A percentile compares a stretch with the other conserved stretches of the same genome.
These are phyloP conservation scores for Heliconius erato DNA, from an alignment of 2,888 invertebrate species.

Conservation along the genomic window DNA sequence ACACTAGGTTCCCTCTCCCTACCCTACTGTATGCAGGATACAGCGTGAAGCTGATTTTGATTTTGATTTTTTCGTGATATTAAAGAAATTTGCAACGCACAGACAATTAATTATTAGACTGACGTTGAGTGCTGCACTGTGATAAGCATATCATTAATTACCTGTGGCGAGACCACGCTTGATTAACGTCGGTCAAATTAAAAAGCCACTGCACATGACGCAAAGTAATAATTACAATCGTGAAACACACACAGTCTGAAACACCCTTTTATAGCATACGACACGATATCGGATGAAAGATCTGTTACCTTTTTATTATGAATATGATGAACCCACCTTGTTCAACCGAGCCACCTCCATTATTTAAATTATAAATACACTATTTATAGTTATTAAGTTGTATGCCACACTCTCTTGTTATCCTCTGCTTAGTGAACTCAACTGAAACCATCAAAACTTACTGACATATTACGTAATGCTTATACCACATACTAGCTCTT, in stretches of 20 bases:
- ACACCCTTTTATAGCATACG: not conserved
- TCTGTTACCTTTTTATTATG: not conserved
- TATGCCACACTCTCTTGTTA: too few species aligned
- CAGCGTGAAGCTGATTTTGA: too few species aligned
- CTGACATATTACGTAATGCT: too few species aligned
- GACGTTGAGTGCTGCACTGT: constrained; percentile 25
- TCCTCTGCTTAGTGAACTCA: too few species aligned
- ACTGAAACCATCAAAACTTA: too few species aligned
- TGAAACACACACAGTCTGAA: constrained; percentile 2
- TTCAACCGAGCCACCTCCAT: not conserved
- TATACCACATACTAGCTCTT: too few species aligned
- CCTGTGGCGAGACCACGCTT: constrained; percentile 28
- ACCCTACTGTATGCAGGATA: too few species aligned
- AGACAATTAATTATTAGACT: constrained; percentile 24
- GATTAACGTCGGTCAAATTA: constrained; percentile 51
- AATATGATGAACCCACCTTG: not conserved
- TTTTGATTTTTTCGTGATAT: not conserved
- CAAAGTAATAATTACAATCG: constrained; percentile 36
- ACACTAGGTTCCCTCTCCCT: too few species aligned
- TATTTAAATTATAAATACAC: too few species aligned
- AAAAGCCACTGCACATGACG: constrained; percentile 50
- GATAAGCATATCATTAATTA: constrained; percentile 39
- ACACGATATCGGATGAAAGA: not conserved
- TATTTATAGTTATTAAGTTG: too few species aligned
- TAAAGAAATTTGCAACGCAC: not conserved